Conservation (phyloP, 2,797 vertebrate genomes). For the Aplochiton taeniatus region DNA sequence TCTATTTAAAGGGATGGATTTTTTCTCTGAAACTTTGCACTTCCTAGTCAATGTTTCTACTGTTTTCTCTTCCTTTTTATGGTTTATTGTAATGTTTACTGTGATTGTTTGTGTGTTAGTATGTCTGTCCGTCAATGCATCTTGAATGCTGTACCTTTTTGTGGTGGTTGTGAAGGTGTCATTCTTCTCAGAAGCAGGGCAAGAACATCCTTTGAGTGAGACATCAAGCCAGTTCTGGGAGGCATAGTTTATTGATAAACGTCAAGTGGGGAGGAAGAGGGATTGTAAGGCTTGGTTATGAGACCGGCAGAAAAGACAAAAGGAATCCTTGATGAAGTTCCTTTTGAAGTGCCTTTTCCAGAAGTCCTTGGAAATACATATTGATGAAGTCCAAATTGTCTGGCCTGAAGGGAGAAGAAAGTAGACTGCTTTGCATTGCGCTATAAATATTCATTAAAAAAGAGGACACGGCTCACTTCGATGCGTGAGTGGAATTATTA, state of each 20-base stretch:
- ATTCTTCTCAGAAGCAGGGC: constrained; percentile 17
- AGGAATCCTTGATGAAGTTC: constrained; percentile 95
- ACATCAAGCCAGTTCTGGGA: constrained; percentile 85
- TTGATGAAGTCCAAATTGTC: constrained; percentile 98
- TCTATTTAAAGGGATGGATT: no score
- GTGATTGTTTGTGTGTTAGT: not conserved
- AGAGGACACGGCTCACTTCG: constrained; percentile 81
- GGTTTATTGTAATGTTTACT: not conserved
- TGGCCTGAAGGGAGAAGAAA: constrained; percentile 89
- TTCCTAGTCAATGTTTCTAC: constrained; percentile 12
- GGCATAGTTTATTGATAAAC: constrained; percentile 91
- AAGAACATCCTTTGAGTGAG: constrained; percentile 83
- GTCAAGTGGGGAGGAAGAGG: constrained; percentile 66
- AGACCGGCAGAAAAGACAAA: constrained; percentile 90
- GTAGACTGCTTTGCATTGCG: constrained; percentile 87
- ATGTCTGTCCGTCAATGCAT: not conserved
- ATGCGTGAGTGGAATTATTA: constrained; percentile 88
- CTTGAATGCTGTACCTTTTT: constrained; percentile 1
- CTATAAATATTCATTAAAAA: constrained; percentile 94
- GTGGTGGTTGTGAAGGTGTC: constrained; percentile 25
- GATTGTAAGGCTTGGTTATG: constrained; percentile 60
- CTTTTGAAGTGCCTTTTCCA: constrained; percentile 96
- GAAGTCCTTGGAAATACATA: constrained; percentile 96
- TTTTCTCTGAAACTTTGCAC: not conserved
- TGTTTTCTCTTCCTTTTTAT: constrained; percentile 2